Percentiles rank a stretch among this genome's conserved stretches.
phyloP scores from a whole-genome alignment of 2,888 invertebrate species.

The Oligia latruncula region DNA sequence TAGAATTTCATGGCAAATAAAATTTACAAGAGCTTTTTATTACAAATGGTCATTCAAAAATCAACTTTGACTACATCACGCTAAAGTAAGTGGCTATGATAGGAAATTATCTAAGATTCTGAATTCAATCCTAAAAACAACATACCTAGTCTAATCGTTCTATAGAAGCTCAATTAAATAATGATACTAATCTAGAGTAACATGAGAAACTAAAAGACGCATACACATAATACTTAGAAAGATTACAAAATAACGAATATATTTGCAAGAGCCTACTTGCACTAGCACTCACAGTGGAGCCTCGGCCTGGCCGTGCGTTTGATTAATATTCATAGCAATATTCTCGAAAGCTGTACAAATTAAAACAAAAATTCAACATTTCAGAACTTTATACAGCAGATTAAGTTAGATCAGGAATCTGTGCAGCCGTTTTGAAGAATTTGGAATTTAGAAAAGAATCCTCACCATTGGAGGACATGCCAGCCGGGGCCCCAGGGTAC shows the following conservation, averaged over 20 bases:
- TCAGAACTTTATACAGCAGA: background rate
- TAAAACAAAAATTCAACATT: conserved; percentile 8
- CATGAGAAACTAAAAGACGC: conserved; percentile 33
- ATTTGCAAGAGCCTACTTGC: conserved; percentile 53
- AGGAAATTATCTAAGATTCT: conserved; percentile 22
- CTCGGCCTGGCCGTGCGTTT: conserved; percentile 67
- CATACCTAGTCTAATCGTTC: conserved; percentile 25
- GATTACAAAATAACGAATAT: conserved; percentile 25
- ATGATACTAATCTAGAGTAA: conserved; percentile 45
- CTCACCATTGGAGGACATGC: conserved; percentile 85
- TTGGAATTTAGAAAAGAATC: conserved; percentile 49
- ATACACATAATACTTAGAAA: conserved; percentile 29
- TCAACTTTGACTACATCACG: background rate
- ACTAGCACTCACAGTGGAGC: conserved; percentile 74
- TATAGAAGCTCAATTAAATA: conserved; percentile 39
- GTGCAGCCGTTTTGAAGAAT: conserved; percentile 24
- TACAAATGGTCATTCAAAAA: background rate
- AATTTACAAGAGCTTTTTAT: background rate
- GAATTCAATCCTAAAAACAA: conserved; percentile 21
- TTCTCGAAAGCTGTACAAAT: conserved; percentile 36
- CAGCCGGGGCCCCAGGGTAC: conserved; percentile 72
- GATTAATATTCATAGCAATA: conserved; percentile 32
- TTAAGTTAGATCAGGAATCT: background rate
- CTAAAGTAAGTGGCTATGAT: background rate
- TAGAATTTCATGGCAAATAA: background rate